Percentiles rank a stretch among this genome's conserved stretches.
These are phyloP conservation scores for Napeogenes inachia DNA, from an alignment of 2,888 invertebrate species.

Conservation along the genomic window DNA sequence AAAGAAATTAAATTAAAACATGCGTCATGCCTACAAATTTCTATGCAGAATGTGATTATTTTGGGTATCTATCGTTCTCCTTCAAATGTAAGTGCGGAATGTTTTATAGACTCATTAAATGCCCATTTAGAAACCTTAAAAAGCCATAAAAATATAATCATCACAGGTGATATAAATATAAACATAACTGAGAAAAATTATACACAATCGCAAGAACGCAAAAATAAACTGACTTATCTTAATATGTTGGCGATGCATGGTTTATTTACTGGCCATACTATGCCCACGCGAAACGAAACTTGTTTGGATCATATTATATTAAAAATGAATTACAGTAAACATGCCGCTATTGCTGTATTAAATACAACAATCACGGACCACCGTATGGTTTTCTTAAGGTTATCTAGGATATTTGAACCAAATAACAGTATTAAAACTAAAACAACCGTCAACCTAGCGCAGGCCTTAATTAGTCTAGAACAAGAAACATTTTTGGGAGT, in stretches of 20 bases:
- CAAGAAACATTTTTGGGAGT: too few relatives aligned
- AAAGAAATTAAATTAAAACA: conserved; percentile 1
- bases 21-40: conserved; percentile 16
- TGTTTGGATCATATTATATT: conserved; percentile 31
- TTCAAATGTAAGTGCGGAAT: conserved; percentile 23
- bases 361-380: conserved; percentile 10
- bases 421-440: neutral
- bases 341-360: conserved; percentile 2
- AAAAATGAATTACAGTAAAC: conserved; percentile 18
- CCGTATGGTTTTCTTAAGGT: conserved; percentile 3
- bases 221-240: conserved; percentile 29
- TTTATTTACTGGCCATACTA: conserved; percentile 25
- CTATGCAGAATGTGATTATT: conserved; percentile 9
- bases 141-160: conserved; percentile 22
- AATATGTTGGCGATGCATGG: conserved; percentile 28
- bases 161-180: conserved; percentile 35
- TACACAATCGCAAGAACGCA: conserved; percentile 24
- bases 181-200: conserved; percentile 21
- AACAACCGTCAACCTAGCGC: too few relatives aligned
- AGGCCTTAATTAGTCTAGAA: too few relatives aligned
- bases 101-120: conserved; percentile 27
- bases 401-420: neutral
- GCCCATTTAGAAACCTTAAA: conserved; percentile 22
- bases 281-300: conserved; percentile 17
- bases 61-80: conserved; percentile 33